Evolutionary conservation across 1,140 invertebrate species (phyloP).

Genomic region (Bombus terrestris): DNA sequence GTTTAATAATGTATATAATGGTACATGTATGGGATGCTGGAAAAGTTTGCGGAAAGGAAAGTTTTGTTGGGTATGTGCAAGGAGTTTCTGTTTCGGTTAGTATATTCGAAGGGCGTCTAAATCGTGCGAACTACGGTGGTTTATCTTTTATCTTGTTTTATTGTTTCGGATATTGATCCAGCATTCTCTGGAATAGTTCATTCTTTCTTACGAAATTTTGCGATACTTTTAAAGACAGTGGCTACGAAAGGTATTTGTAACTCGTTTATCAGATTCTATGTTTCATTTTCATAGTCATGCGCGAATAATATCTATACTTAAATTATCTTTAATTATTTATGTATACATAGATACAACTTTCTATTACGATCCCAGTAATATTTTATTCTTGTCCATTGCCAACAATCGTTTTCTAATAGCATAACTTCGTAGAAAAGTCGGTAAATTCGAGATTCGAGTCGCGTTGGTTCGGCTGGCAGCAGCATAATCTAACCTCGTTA

Average conservation of each 20-base stretch:
- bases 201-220: neutral
- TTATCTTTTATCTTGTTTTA: neutral
- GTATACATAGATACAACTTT: no score
- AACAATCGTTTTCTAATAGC: neutral
- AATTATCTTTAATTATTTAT: no score
- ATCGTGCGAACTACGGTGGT: neutral
- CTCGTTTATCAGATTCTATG: no score
- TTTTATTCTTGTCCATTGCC: no score
- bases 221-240: no score
- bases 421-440: neutral
- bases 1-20: conserved; percentile 1
- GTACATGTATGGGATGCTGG: neutral
- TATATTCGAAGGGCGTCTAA: neutral
- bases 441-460: neutral
- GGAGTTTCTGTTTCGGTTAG: neutral
- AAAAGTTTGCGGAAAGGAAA: neutral
- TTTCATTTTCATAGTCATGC: no score
- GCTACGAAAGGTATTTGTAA: no score
- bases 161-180: neutral
- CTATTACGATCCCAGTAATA: no score
- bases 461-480: conserved; percentile 22
- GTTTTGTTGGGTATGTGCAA: neutral
- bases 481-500: conserved; percentile 65
- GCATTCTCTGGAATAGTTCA: neutral
- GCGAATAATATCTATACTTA: no score